Evolutionary conservation across 1,140 invertebrate genomes (phyloP), one percentile per base, ranked within the genome.

Genomic region (Nasonia vitripennis): DNA sequence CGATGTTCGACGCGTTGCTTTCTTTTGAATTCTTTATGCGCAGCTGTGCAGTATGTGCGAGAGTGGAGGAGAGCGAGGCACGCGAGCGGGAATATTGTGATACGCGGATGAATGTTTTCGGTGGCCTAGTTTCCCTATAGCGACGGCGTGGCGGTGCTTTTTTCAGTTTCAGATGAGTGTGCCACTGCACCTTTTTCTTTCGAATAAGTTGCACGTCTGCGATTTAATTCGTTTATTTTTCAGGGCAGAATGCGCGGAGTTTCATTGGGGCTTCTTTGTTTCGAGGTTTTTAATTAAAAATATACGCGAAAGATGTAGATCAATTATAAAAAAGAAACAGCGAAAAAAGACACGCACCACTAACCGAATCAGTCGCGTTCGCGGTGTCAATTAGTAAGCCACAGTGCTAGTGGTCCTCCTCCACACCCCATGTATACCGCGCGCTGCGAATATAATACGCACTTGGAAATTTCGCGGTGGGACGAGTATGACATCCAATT

Each of bases 401-500:
- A 68, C 27, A 83, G 78, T 62, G 17, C 2, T 62, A 62, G 55
- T 62, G 5, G 17, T n/a, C 20, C 55, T n/a, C 17, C 6, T 45
- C 7, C 41, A 45, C 10, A 45, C 41, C 9, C 41, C 41, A 10
- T 45, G 10, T 45, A 45, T 7, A 45, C 5, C 55, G 55, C 55
- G 7, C 20, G 20, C 6, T 20, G 55, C 55, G 55, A 79, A 84
- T 84, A 62, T 62, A 62, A 62, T 73, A 73, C 41, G 68, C 34
- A 84, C 77, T 84, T 79, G 78, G 68, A 84, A 70, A 79, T 79
- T 84, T 79, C 23, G 34, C 7, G 78, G 73, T 10, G 27, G 74
- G 77, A 41, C 17, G n/a, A 10, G 67, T 75, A 75, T 75, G 83
- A 85, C 68, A 75, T 80, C 83, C 83, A 80, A 85, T 85, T 85